A percentile compares a stretch with the other conserved stretches of the same genome.
These are phyloP conservation scores for Eurystomus glaucurus DNA, from an alignment of 2,797 vertebrate genomes.

Conservation along the genomic window DNA sequence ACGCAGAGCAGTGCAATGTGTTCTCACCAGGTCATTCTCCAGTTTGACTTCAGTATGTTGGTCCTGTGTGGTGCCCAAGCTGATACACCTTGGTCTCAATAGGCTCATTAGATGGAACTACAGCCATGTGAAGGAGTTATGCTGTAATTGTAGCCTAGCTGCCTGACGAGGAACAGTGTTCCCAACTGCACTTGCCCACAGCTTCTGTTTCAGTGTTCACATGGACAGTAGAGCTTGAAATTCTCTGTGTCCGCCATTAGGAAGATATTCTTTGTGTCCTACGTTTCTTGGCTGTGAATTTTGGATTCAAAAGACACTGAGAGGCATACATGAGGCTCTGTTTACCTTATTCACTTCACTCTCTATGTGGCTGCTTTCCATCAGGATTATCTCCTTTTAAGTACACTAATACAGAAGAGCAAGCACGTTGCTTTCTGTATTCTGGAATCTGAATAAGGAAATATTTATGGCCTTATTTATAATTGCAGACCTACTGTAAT, in stretches of 20 bases:
- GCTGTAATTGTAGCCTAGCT: neutral
- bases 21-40: neutral
- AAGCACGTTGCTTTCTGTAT: neutral
- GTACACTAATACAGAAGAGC: neutral
- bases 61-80: neutral
- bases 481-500: neutral
- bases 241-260: neutral
- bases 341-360: neutral
- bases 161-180: neutral
- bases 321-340: neutral
- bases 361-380: neutral
- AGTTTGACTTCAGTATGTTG: neutral
- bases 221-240: neutral
- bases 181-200: fast-evolving
- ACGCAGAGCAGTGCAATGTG: neutral
- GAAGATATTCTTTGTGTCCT: neutral
- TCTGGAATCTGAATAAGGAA: neutral
- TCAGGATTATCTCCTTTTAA: neutral
- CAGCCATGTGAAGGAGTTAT: neutral
- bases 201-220: neutral
- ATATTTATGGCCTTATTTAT: neutral
- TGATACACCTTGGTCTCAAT: neutral
- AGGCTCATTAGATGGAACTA: neutral
- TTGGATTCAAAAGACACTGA: neutral
- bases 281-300: neutral